A percentile compares a stretch with the other conserved stretches of the same genome.
Evolutionary conservation across 2,797 vertebrate genomes (phyloP).

Genomic region (Falco biarmicus): DNA sequence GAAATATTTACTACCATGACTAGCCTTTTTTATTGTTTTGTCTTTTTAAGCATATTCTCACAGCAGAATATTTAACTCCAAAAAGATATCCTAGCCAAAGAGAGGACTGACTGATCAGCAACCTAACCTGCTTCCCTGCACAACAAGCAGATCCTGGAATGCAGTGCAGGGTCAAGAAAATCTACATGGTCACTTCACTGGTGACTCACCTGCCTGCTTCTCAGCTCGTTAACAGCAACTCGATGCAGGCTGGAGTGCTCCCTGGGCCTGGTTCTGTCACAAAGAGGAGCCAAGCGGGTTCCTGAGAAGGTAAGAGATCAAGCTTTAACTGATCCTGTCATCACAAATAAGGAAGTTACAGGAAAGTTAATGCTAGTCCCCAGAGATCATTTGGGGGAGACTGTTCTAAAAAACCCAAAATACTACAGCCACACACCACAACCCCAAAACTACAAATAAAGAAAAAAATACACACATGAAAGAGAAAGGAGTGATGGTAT

Average conservation of each 20-base stretch:
- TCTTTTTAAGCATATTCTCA: not conserved
- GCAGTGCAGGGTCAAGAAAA: not conserved
- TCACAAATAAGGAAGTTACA: not conserved
- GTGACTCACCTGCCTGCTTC: not conserved
- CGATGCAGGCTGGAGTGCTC: not conserved
- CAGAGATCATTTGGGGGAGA: not conserved
- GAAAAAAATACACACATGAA: not conserved
- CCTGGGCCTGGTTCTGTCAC: not conserved
- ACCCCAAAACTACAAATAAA: not conserved
- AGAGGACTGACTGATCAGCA: not conserved
- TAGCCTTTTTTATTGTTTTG: not conserved
- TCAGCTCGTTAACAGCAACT: not conserved
- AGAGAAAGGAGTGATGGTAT: not conserved
- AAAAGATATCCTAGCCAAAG: not conserved
- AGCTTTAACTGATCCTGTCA: not conserved
- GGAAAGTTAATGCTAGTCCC: not conserved
- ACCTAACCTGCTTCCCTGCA: not conserved
- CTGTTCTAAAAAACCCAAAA: not conserved
- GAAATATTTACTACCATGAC: not conserved
- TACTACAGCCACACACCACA: not conserved
- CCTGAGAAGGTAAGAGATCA: not conserved
- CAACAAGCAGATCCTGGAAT: not conserved
- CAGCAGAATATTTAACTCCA: not conserved
- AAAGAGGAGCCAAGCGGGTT: not conserved
- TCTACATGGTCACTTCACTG: fast-evolving